Base-by-base conservation (phyloP, 2,797 vertebrate species). In the Enoplosus armatus region DNA sequence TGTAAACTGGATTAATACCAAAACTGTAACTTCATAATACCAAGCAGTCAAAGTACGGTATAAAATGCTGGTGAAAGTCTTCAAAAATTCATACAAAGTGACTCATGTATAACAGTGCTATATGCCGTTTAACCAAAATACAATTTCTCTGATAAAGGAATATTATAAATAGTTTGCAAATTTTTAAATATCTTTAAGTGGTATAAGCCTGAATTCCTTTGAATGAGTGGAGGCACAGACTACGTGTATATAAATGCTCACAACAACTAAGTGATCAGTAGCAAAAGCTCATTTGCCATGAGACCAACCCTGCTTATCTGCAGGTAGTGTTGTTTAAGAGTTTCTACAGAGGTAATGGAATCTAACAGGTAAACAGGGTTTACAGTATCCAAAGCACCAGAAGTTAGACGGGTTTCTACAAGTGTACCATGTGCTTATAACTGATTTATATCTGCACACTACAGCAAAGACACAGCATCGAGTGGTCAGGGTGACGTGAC, bases 131-230 rank as follows among this genome's bases (percentile, higher is more conserved):
- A 70, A 85, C 53, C 69, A 89, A 88, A 91, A 78, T 85, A 83
- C 64, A 79, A 33, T 75, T 73, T 83, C 45, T 81, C 53, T 73
- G 51, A 78, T 73, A 80, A 79, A 80, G 76, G 10, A 82, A 80
- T 71, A 73, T 51, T 72, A 92, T 90, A 92, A 92, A 92, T 90
- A 93, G 54, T 64, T 84, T 77, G 55, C 8, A 82, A 59, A 35
- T 59, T 27, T 63, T 75, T 85, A 83, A 85, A 87, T 83, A 88
- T 75, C 29, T 63, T 78, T 31, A 62, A 93, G 93, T 93, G 90
- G 89, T 88, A 15, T 31, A 2, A 8, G 61, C 29, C 68, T 77
- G 66, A 55, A 59, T 37, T 75, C 5, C 22, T 81, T 70, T 29
- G 54, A 77, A 54, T 60, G 35, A 80, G 43, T 48, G 79, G 80